phyloP scores from a whole-genome alignment of 2,113 vertebrate genomes.

The Myiagra hebetior region DNA sequence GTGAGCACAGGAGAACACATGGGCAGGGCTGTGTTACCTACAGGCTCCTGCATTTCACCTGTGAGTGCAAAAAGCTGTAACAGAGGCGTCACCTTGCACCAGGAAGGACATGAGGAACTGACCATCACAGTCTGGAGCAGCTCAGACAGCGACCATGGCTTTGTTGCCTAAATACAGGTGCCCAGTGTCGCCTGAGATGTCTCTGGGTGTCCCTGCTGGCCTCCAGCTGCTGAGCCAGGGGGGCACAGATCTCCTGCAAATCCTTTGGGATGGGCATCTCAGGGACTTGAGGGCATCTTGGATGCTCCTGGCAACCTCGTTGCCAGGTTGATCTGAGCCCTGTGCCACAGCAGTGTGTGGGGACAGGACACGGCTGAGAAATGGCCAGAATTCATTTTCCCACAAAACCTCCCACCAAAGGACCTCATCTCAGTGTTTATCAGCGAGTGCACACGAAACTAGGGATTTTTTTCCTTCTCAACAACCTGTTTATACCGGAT shows the following conservation, averaged over 20 bases:
- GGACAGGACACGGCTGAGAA: rapidly evolving
- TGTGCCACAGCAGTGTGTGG: background rate
- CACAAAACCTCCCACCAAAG: background rate
- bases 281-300: background rate
- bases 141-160: background rate
- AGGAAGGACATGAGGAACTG: background rate
- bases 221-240: background rate
- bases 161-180: background rate
- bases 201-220: background rate
- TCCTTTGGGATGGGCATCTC: rapidly evolving
- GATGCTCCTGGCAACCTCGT: rapidly evolving
- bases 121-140: background rate
- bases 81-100: background rate
- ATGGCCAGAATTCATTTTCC: background rate
- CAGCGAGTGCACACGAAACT: rapidly evolving
- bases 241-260: background rate
- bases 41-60: background rate
- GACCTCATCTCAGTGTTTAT: background rate
- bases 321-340: background rate
- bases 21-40: background rate
- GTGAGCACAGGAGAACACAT: rapidly evolving
- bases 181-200: background rate
- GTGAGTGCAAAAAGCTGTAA: background rate
- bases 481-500: background rate
- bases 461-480: background rate